Evolutionary conservation across 2,113 vertebrate genomes (phyloP).

Genomic region (Syngnathus floridae): DNA sequence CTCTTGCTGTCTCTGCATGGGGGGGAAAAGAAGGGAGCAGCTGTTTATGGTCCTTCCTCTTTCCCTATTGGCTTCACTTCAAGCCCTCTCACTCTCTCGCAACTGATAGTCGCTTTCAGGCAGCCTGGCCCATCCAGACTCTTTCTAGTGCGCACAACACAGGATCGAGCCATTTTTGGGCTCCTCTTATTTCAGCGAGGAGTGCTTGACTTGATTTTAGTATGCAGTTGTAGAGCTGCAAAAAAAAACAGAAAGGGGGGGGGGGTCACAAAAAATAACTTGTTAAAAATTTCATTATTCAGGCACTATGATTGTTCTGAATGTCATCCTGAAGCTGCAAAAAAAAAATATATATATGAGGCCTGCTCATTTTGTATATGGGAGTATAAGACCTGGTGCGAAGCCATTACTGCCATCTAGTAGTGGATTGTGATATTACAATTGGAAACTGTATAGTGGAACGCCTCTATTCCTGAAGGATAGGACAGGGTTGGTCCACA

Average conservation of each 20-base stretch:
- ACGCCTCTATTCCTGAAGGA: too few species aligned
- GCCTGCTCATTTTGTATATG: too few species aligned
- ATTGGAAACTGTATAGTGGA: too few species aligned
- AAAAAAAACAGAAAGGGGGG: too few species aligned
- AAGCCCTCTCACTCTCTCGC: constrained; percentile 34
- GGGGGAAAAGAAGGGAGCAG: constrained; percentile 54
- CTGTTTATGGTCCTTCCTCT: constrained; percentile 68
- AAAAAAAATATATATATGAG: too few species aligned
- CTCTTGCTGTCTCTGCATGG: constrained; percentile 34
- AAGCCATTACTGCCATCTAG: too few species aligned
- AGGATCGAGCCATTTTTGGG: constrained; percentile 17
- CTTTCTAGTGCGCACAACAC: constrained; percentile 21
- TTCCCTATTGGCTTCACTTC: constrained; percentile 46
- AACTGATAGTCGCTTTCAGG: constrained; percentile 38
- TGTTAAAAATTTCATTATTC: neutral
- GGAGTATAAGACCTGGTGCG: too few species aligned
- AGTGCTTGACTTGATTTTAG: neutral
- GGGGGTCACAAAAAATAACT: neutral
- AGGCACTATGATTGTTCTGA: too few species aligned
- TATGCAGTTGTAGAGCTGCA: neutral
- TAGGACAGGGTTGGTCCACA: too few species aligned
- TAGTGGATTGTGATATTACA: too few species aligned
- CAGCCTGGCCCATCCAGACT: constrained; percentile 33
- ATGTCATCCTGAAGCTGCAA: too few species aligned
- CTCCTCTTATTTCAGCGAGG: neutral